Base-by-base conservation (phyloP, 2,888 invertebrate genomes). In the Brachynemurus nebulosus region DNA sequence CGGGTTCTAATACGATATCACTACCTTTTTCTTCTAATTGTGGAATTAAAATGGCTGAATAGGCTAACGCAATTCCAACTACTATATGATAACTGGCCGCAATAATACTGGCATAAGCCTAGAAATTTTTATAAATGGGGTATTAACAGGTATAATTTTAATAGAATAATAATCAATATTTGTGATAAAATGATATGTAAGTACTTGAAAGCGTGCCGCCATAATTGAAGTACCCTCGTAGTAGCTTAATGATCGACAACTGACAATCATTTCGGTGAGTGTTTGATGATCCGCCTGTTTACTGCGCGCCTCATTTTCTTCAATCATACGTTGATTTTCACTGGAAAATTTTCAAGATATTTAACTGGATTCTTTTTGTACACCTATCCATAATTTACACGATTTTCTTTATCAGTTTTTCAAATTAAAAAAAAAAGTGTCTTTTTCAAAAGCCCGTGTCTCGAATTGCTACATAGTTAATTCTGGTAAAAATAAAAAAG, bases 1-100 rank as follows among this genome's bases (percentile, higher is more conserved):
- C 50, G 51, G 58, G 56, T 2, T 67, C 64, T 7, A 61, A 57
- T 20, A 51, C 49, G 17, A 66, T 59, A 34, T 60, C 63, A 35
- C 57, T 59, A 35, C 59, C 57, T 14, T 57, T 46, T 20, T 54
- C 57, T 51, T 65, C 62, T 21, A 72, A 53, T 50, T 70, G 69
- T 23, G 73, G 72, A 48, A 73, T 62, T 44, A 74, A 57, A 45
- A 72, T 70, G 2, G 72, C 73, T 3, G 73, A 73, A 56, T 67
- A 75, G 2, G 72, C 72, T 55, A 76, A 65, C 18, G 70, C 66
- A 14, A 75, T 63, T 4, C 76, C 76, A 17, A 75, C 72, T n/a
- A 69, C 70, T 50, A 76, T 65, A 55, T 75, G 74, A 55, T 70
- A 74, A 18, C 71, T 67, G 3, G 70, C 71, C 3, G 71, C 67